Evolutionary conservation across 1,140 invertebrate species (phyloP).

Genomic region (Hycleus cichorii): DNA sequence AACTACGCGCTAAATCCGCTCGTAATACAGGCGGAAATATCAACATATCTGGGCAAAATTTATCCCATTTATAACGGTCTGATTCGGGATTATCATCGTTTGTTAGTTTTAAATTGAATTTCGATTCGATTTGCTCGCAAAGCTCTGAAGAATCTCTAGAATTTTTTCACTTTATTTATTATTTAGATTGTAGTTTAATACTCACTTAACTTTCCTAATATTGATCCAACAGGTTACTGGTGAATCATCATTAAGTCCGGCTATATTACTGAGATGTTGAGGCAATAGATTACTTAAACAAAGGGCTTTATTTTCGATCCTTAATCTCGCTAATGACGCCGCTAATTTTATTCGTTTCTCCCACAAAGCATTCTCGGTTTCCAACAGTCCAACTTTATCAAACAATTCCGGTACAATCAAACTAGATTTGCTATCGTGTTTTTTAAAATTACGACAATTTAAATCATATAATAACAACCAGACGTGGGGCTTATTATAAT

Average conservation of each 20-base stretch:
- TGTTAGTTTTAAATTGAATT: slow-evolving; percentile 26
- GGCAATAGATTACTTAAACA: slow-evolving; percentile 59
- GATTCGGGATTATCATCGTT: slow-evolving; percentile 38
- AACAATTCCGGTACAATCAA: slow-evolving; percentile 41
- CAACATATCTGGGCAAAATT: slow-evolving; percentile 63
- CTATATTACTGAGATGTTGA: slow-evolving; percentile 56
- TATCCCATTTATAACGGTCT: slow-evolving; percentile 53
- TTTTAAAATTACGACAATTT: slow-evolving; percentile 50
- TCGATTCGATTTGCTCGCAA: slow-evolving; percentile 22
- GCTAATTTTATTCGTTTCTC: slow-evolving; percentile 55
- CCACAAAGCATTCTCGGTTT: slow-evolving; percentile 55
- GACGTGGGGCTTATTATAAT: slow-evolving; percentile 42
- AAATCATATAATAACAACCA: slow-evolving; percentile 58
- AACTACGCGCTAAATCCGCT: slow-evolving; percentile 48
- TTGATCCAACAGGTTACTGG: slow-evolving; percentile 70
- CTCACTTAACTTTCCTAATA: slow-evolving; percentile 57
- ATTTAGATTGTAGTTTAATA: background rate
- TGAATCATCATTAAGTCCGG: slow-evolving; percentile 49
- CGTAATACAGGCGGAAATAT: slow-evolving; percentile 54
- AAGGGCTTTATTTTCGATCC: slow-evolving; percentile 63
- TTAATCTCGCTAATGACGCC: slow-evolving; percentile 58
- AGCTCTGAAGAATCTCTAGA: slow-evolving; percentile 30
- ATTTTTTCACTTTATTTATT: background rate
- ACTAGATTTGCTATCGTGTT: slow-evolving; percentile 37
- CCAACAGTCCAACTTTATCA: slow-evolving; percentile 41